A percentile compares a stretch with the other conserved stretches of the same genome.
phyloP scores from a whole-genome alignment of 1,140 invertebrate genomes.

The Adoxophyes honmai region DNA sequence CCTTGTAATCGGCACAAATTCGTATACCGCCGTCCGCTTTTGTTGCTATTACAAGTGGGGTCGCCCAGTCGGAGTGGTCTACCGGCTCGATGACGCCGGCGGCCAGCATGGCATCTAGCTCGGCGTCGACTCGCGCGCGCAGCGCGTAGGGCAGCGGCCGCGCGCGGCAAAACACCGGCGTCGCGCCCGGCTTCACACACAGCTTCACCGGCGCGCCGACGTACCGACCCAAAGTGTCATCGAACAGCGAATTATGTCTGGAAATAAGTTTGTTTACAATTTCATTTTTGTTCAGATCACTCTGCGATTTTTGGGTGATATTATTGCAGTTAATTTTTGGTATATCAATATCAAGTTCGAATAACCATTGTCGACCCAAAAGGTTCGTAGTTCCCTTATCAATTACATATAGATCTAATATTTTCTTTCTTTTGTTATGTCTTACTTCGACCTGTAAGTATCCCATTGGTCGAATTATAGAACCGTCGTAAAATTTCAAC shows the following conservation, averaged over 20 bases:
- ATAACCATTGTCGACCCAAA: constrained; percentile 13
- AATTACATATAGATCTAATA: constrained; percentile 13
- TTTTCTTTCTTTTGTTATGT: not conserved
- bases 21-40: constrained; percentile 6
- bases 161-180: constrained; percentile 2
- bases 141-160: not conserved
- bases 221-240: not conserved
- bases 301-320: not conserved
- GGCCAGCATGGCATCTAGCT: constrained; percentile 2
- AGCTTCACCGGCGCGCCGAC: not conserved
- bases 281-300: not conserved
- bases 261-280: not conserved
- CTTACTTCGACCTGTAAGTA: not conserved
- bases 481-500: constrained; percentile 16
- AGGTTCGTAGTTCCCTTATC: not conserved
- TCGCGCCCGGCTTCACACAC: not conserved
- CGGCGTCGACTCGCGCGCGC: constrained; percentile 3
- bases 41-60: not conserved
- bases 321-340: not conserved
- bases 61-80: constrained; percentile 12
- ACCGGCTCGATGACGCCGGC: constrained; percentile 6
- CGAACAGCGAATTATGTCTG: not conserved
- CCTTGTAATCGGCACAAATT: not conserved
- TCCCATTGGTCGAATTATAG: not conserved
- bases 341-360: not conserved